Evolutionary conservation across 2,888 invertebrate genomes (phyloP), one percentile per base, ranked within the genome.

Genomic region (Taenaris catops): DNA sequence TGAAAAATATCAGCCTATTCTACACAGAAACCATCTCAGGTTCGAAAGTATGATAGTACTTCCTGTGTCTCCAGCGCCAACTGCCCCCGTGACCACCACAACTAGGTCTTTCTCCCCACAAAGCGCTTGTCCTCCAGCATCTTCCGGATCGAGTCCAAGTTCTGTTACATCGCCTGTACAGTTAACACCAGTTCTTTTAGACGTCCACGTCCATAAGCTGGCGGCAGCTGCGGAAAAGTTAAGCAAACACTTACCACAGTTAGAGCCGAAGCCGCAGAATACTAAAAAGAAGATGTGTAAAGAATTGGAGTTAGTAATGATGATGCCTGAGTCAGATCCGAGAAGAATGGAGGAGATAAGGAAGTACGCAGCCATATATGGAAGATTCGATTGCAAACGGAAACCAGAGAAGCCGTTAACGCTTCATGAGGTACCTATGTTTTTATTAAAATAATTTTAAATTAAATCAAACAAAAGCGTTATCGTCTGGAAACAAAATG

Each of bases 331-430:
- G 59, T 92, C 87, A 5, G 95, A 97, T 73, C 96, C 98, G 0
- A 84, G 93, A 40, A 87, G 97, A 58, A 94, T 98, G 94, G 97
- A 97, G 48, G 95, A 96, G 72, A 96, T 97, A 39, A 89, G 98
- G 61, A 95, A 96, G 76, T 99, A 96, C 74, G 96, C 98, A 1
- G 98, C 98, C 16, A 99, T 99, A 54, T 99, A 99, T 66, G 98
- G 99, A 2, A 90, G 99, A 48, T 98, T 98, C 74, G 99, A 99
- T 70, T 98, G 98, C 63, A 98, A 98, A 75, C 88, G 99, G 59
- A 95, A 96, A 58, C 96, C 97, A 0, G 97, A 98, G 76, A 98
- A 98, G 69, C 98, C 98, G 0, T 88, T 99, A 47, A 98, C 98
- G 3, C 81, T 98, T 34, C 99, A 99, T 72, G 99, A 99, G 91